Base-by-base conservation (phyloP, 1,140 invertebrate genomes). In the Scaptomyza graminum region DNA sequence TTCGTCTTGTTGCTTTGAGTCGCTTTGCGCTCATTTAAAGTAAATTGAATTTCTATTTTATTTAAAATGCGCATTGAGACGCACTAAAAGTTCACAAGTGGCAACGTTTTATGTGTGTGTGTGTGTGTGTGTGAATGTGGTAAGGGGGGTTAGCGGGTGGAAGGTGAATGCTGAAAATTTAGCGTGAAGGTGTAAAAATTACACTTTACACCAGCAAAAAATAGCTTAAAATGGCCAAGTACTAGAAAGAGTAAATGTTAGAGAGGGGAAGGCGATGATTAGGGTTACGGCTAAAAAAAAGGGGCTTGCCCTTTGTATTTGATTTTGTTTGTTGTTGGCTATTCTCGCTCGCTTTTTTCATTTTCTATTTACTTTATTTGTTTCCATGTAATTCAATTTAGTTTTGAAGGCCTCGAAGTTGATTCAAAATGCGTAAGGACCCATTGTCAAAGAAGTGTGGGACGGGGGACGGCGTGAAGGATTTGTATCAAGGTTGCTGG, bases 21-120 rank as follows among this genome's bases (percentile, higher is more conserved):
- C 67, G 65, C 75, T 63, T 63, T 65, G 54, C 80, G 76, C 80
- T 88, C 88, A 82, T 87, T 87, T 87, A 79, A 87, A 87, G 83
- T 76, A 87, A 88, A 87, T 87, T 87, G 82, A 87, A 87, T 87
- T 87, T 88, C 82, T 87, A 88, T 87, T 87, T 87, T 87, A 88
- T 87, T 87, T 87, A 78, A 88, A 87, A 87, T 87, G 82, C 83
- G 83, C 83, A 87, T 87, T 87, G 82, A 87, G 83, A 82, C 83
- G 82, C 83, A 82, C 83, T 87, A 87, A 88, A 87, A 87, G 83
- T 87, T 87, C 74, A 70, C 78, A 88, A 87, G 81, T 85, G 82
- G 59, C 77, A 63, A 34, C 64, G 64, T 67, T 80, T 80, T 63
- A 44, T 74, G 57, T 57, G 11, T 9, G 52, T 5, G 37, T n/a